Evolutionary conservation across 2,888 invertebrate genomes (phyloP), one percentile per base, ranked within the genome.

Genomic region (Sepioteuthis lessoniana): DNA sequence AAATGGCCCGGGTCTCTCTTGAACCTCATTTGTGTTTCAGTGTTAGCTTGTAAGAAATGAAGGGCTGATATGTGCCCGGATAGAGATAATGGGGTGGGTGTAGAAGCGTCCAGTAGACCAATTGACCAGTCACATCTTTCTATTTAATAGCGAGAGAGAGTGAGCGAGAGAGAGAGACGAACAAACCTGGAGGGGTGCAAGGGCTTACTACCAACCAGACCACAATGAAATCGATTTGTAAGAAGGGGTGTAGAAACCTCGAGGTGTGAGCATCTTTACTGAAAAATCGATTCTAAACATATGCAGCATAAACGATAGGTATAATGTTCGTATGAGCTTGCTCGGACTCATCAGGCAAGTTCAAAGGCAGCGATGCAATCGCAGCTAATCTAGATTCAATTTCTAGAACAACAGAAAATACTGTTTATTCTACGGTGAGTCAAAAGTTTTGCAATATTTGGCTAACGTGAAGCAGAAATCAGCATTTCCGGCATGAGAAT

Each of bases 1-100:
- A 76, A 76, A 76, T 76, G 76, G 76, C 76, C 76, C 76, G 76
- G 76, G 76, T n/a, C n/a, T 76, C n/a, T n/a, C n/a, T n/a, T 76
- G n/a, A 76, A 76, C 76, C 76, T 76, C 76, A 76, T 76, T 76
- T 76, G 76, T 76, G 76, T n/a, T n/a, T 76, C 76, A n/a, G 76
- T n/a, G 76, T 76, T 76, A 76, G 76, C 76, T 76, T 76, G 76
- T 35, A n/a, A 76, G 76, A 76, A 76, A 16, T n/a, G 76, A 76
- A n/a, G 13, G 76, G 76, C n/a, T 76, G 31, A 76, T 76, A n/a
- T 76, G 76, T 76, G n/a, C n/a, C n/a, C n/a, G 19, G n/a, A 2
- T 76, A n/a, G 76, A 76, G n/a, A 76, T 76, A 8, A 4, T 13
- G 4, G n/a, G n/a, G 31, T 28, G 1, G 25, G 21, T 2, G 76